A percentile compares a stretch with the other conserved stretches of the same genome.
phyloP scores from a whole-genome alignment of 2,113 vertebrate species.

The Synchiropus splendidus region DNA sequence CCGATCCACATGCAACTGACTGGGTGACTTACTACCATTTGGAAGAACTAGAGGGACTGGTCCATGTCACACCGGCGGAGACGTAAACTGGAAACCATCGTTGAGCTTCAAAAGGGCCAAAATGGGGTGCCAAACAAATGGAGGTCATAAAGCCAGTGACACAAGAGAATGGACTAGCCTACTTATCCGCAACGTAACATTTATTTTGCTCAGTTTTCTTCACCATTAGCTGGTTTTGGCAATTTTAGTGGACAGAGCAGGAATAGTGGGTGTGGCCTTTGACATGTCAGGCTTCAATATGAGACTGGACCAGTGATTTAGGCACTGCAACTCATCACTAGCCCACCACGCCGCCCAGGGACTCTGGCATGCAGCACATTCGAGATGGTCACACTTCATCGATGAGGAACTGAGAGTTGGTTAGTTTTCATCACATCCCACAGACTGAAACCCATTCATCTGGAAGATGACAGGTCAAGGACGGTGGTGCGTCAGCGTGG shows the following conservation, averaged over 20 bases:
- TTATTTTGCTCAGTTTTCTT: constrained; percentile 69
- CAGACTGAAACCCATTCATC: constrained; percentile 20
- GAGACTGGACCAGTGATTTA: constrained; percentile 77
- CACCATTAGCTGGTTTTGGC: constrained; percentile 64
- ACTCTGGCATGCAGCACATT: constrained; percentile 49
- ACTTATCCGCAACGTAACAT: too few species aligned
- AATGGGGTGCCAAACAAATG: too few species aligned
- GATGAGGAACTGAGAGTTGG: too few species aligned
- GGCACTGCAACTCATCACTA: constrained; percentile 46
- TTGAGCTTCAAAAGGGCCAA: too few species aligned
- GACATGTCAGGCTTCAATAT: constrained; percentile 93
- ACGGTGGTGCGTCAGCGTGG: constrained; percentile 26
- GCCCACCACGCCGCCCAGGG: constrained; percentile 29
- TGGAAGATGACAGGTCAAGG: too few species aligned
- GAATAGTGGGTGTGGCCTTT: constrained; percentile 94
- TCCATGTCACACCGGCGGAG: constrained; percentile 7
- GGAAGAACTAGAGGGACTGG: constrained; percentile 45
- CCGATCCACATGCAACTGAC: constrained; percentile 50
- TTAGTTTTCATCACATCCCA: too few species aligned
- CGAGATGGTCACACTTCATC: constrained; percentile 45
- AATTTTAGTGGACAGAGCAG: constrained; percentile 62
- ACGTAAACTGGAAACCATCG: too few species aligned
- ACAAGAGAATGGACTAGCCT: constrained; percentile 74
- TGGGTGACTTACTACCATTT: constrained; percentile 8
- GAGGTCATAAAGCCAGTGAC: constrained; percentile 75